These are phyloP conservation scores for Dicerorhinus sumatrensis DNA, from an alignment of 2,113 vertebrate genomes.

Conservation along the genomic window DNA sequence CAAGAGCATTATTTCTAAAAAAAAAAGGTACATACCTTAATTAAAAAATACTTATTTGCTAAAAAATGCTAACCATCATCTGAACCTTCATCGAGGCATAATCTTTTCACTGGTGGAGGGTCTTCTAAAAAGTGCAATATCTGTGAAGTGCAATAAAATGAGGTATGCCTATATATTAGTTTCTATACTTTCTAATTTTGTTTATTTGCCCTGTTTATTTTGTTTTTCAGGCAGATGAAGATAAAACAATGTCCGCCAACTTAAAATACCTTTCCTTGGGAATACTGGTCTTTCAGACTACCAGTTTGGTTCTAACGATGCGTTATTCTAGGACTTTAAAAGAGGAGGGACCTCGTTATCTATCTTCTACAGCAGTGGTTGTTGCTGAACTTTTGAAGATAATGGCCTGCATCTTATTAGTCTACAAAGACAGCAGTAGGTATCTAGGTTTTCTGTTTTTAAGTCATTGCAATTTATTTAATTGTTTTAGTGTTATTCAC, in stretches of 20 bases:
- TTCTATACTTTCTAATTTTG: constrained; percentile 55
- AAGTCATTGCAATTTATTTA: not conserved
- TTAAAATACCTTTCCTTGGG: constrained; percentile 98
- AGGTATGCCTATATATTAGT: not conserved
- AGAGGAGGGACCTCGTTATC: constrained; percentile 96
- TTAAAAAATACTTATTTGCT: no score
- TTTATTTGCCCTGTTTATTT: constrained; percentile 53
- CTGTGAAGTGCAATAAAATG: no score
- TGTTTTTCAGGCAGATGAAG: constrained; percentile 85
- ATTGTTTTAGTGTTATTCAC: not conserved
- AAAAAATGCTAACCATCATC: no score
- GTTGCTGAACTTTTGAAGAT: constrained; percentile 97
- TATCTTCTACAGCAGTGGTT: constrained; percentile 98
- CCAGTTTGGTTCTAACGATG: constrained; percentile 98
- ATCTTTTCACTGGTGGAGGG: no score
- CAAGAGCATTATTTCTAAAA: no score
- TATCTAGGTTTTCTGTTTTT: constrained; percentile 69
- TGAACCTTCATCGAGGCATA: no score
- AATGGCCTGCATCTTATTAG: constrained; percentile 93
- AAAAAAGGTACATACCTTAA: no score
- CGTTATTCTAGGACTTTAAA: constrained; percentile 97
- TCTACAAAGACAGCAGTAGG: constrained; percentile 98
- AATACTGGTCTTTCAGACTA: constrained; percentile 98
- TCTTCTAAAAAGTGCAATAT: no score
- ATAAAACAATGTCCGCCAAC: constrained; percentile 89